A percentile compares a stretch with the other conserved stretches of the same genome.
phyloP scores from a whole-genome alignment of 2,888 invertebrate species.

The Caenorhabditis becei region DNA sequence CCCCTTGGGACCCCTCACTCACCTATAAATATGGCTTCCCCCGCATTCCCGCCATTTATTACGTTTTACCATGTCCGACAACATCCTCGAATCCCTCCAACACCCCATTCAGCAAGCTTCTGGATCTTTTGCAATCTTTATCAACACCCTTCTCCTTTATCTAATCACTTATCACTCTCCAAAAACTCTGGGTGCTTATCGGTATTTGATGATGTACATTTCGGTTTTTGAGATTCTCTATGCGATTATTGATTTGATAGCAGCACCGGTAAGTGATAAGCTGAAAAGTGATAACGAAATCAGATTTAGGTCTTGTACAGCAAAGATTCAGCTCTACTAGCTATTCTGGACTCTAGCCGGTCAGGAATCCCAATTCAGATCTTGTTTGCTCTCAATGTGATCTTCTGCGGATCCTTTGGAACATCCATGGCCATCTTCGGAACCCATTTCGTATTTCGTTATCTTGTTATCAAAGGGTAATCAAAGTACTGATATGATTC shows the following conservation, averaged over 20 bases:
- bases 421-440: slow-evolving; percentile 33
- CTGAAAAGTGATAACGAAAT: no score
- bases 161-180: slow-evolving; percentile 7
- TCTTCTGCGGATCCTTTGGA: slow-evolving; percentile 31
- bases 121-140: neutral
- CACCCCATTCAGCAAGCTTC: neutral
- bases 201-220: slow-evolving; percentile 18
- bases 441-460: slow-evolving; percentile 35
- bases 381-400: neutral
- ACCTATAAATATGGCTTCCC: no score
- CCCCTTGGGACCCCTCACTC: no score
- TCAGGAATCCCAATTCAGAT: slow-evolving; percentile 19
- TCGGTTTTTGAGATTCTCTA: slow-evolving; percentile 18
- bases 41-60: no score
- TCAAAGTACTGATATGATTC: neutral
- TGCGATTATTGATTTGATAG: slow-evolving; percentile 7
- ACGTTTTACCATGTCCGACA: neutral
- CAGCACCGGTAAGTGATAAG: slow-evolving; percentile 31
- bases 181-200: slow-evolving; percentile 2
- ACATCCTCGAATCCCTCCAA: neutral
- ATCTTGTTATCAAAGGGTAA: slow-evolving; percentile 15
- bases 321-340: neutral
- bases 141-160: slow-evolving; percentile 6
- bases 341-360: slow-evolving; percentile 9
- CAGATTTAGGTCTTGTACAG: slow-evolving; percentile 8